Conservation (phyloP, 2,888 invertebrate species). For the Drosophila aldrichi region DNA sequence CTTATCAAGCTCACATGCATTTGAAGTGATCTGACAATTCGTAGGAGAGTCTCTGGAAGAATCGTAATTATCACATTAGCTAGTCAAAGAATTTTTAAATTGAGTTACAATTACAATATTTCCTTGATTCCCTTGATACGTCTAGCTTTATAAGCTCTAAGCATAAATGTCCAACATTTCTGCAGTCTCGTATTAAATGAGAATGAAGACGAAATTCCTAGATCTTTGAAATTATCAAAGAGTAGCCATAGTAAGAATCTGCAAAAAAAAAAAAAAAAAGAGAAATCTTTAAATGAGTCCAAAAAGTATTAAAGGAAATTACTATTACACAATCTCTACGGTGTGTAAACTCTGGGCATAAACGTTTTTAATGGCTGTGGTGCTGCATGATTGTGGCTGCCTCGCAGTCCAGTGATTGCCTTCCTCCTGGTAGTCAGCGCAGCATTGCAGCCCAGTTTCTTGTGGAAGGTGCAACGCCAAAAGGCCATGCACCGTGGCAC, state of each 20-base stretch:
- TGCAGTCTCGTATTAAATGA: neutral
- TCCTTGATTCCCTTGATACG: too few relatives aligned
- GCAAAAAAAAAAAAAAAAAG: neutral
- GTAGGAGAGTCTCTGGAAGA: neutral
- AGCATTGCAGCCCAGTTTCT: constrained; percentile 77
- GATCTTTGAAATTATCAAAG: neutral
- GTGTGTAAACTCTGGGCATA: constrained; percentile 42
- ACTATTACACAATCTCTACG: neutral
- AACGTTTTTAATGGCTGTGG: constrained; percentile 62
- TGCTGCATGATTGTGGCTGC: constrained; percentile 81
- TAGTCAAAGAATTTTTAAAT: neutral
- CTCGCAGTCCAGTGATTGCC: constrained; percentile 59
- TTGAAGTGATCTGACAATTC: neutral
- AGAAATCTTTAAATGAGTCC: neutral
- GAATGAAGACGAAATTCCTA: neutral
- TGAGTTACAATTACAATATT: neutral
- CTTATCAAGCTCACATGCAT: neutral
- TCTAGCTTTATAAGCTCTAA: neutral
- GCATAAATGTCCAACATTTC: neutral
- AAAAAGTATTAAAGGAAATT: neutral
- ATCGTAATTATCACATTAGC: neutral
- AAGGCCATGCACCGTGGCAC: constrained; percentile 70
- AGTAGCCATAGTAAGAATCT: neutral
- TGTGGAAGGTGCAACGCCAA: constrained; percentile 83
- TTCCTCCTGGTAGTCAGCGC: constrained; percentile 81